A percentile compares a stretch with the other conserved stretches of the same genome.
phyloP scores from a whole-genome alignment of 2,888 invertebrate genomes.

The Pseudolycoriella hygida region DNA sequence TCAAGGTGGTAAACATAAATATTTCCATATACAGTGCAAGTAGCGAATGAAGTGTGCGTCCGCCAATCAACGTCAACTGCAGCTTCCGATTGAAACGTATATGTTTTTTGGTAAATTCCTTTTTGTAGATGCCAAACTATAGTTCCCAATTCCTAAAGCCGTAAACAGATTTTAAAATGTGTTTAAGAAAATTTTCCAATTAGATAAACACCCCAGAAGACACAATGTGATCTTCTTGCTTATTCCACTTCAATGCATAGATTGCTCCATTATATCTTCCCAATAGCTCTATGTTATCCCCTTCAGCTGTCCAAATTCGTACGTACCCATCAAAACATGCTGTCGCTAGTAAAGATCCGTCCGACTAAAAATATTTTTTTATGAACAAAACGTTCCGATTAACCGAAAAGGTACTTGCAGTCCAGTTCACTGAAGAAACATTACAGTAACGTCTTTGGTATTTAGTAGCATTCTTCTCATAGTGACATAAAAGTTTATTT shows the following conservation, averaged over 20 bases:
- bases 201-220: conserved; percentile 62
- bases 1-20: conserved; percentile 94
- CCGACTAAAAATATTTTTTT: conserved; percentile 38
- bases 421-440: no score
- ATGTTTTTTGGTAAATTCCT: conserved; percentile 93
- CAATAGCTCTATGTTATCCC: conserved; percentile 77
- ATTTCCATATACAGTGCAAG: conserved; percentile 96
- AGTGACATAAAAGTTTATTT: no score
- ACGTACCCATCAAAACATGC: conserved; percentile 99
- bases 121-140: conserved; percentile 99
- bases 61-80: conserved; percentile 99
- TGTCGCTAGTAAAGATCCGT: conserved; percentile 86
- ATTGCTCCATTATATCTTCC: conserved; percentile 99
- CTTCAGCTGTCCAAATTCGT: conserved; percentile 95
- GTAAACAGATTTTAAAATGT: no score
- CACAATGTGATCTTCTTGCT: conserved; percentile 90
- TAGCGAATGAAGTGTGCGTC: conserved; percentile 86
- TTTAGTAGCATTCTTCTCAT: no score
- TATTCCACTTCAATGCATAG: conserved; percentile 98
- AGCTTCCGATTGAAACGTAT: conserved; percentile 94
- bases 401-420: neutral
- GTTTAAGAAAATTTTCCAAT: no score
- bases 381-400: neutral
- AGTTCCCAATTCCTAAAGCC: conserved; percentile 48
- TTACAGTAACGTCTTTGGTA: no score